Evolutionary conservation across 2,888 invertebrate species (phyloP).

Genomic region (Choreutis nemorana): DNA sequence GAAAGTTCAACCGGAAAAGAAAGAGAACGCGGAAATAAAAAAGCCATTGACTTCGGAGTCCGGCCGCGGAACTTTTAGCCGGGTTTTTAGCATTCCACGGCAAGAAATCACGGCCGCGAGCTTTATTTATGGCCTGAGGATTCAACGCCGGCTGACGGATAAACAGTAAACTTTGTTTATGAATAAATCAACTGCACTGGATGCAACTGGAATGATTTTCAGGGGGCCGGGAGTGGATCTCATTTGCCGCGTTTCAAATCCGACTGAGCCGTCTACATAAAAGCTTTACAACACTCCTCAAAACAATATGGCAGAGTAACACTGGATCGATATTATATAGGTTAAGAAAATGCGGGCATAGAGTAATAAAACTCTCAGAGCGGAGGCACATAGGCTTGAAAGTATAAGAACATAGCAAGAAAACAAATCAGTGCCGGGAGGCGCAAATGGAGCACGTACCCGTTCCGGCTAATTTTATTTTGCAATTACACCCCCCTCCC

Average conservation of each 20-base stretch:
- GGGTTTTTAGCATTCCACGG: conserved; percentile 50
- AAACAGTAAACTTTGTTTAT: not conserved
- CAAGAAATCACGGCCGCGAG: conserved; percentile 36
- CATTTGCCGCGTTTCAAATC: conserved; percentile 2
- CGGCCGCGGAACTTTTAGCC: conserved; percentile 47
- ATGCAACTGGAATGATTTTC: too few species aligned
- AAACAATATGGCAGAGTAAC: conserved; percentile 45
- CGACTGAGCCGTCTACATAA: conserved; percentile 5
- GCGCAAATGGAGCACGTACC: conserved; percentile 67
- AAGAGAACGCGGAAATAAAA: conserved; percentile 61
- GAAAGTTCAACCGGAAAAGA: conserved; percentile 59
- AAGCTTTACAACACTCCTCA: conserved; percentile 9
- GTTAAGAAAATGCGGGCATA: conserved; percentile 42
- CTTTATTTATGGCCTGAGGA: conserved; percentile 29
- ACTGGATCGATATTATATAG: conserved; percentile 61
- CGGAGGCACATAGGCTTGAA: conserved; percentile 22
- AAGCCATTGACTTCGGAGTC: conserved; percentile 60
- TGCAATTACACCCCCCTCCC: conserved; percentile 58
- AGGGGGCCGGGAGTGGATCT: conserved; percentile 1
- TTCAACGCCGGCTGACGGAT: not conserved
- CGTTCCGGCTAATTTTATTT: conserved; percentile 67
- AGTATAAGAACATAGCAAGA: conserved; percentile 34
- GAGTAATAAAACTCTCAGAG: conserved; percentile 28
- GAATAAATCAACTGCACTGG: not conserved
- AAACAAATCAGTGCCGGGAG: conserved; percentile 65